Evolutionary conservation across 2,113 vertebrate genomes (phyloP).

Genomic region (Nothocercus julius): DNA sequence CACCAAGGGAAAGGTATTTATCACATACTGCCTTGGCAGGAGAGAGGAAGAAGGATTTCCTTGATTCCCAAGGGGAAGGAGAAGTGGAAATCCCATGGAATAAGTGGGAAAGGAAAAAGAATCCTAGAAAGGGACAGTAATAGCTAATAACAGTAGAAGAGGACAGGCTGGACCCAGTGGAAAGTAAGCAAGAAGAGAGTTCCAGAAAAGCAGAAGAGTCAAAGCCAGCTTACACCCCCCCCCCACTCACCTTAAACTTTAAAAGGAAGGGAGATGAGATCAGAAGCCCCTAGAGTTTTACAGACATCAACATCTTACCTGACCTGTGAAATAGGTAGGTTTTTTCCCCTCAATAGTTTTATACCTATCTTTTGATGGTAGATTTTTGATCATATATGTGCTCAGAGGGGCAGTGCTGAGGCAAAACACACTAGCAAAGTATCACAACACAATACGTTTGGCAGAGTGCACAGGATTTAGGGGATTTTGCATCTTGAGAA

Average conservation of each 20-base stretch:
- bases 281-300: background rate
- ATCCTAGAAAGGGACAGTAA: background rate
- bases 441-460: background rate
- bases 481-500: background rate
- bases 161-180: background rate
- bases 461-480: background rate
- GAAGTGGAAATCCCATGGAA: background rate
- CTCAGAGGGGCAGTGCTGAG: background rate
- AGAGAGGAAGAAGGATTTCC: fast-evolving
- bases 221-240: background rate
- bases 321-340: background rate
- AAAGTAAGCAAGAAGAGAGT: background rate
- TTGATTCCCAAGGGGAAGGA: background rate
- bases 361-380: background rate
- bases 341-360: background rate
- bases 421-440: background rate
- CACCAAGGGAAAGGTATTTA: background rate
- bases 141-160: background rate
- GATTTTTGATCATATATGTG: background rate
- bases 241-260: background rate
- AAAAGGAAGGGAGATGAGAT: background rate
- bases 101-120: background rate
- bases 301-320: background rate
- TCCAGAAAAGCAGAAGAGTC: background rate
- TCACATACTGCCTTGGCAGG: background rate